A percentile compares a stretch with the other conserved stretches of the same genome.
Conservation (phyloP, 2,797 vertebrate genomes). For the Anguilla pacifica region DNA sequence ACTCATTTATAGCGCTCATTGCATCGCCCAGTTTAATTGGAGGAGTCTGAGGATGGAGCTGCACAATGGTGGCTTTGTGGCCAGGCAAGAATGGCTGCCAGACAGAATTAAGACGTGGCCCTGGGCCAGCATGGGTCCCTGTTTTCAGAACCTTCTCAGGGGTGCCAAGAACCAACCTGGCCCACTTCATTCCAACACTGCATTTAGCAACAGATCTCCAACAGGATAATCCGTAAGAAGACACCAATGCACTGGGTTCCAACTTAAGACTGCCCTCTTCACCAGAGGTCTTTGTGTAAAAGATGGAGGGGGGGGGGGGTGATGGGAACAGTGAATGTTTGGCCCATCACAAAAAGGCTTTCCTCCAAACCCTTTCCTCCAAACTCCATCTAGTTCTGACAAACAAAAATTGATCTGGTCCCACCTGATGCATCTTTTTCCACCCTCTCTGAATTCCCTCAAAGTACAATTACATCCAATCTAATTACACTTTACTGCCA, state of each 20-base stretch:
- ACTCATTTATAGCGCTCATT: constrained; percentile 52
- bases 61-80: constrained; percentile 90
- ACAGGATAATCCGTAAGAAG: constrained; percentile 51
- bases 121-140: constrained; percentile 68
- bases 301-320: constrained; percentile 16
- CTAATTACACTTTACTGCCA: constrained; percentile 64
- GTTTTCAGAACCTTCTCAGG: constrained; percentile 60
- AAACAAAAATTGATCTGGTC: constrained; percentile 9
- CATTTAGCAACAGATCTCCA: constrained; percentile 41
- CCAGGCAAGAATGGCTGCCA: constrained; percentile 72
- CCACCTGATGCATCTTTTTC: constrained; percentile 28
- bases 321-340: constrained; percentile 34
- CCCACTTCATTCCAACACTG: constrained; percentile 33
- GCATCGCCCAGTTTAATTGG: constrained; percentile 81
- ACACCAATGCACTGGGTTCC: constrained; percentile 49
- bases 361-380: constrained; percentile 2
- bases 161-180: constrained; percentile 46
- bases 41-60: constrained; percentile 68
- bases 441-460: constrained; percentile 45
- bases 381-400: constrained; percentile 23
- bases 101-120: constrained; percentile 82
- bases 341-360: constrained; percentile 24
- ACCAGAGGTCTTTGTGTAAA: constrained; percentile 46
- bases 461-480: constrained; percentile 62
- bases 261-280: constrained; percentile 42